phyloP scores from a whole-genome alignment of 2,113 vertebrate species.

The Tiliqua scincoides region DNA sequence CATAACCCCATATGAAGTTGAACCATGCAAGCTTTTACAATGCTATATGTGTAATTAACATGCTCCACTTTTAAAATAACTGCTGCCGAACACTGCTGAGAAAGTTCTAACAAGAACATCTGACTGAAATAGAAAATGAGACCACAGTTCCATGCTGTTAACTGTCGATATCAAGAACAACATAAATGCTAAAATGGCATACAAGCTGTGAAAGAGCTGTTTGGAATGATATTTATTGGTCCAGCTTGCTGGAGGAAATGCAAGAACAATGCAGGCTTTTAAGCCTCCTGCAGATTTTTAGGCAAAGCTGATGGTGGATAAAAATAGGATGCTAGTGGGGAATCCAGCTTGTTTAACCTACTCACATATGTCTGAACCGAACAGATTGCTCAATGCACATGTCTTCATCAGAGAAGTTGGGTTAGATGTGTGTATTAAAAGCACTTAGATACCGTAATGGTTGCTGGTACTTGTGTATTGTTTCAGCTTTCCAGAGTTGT shows the following conservation, averaged over 20 bases:
- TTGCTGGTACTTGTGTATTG: neutral
- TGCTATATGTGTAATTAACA: constrained; percentile 15
- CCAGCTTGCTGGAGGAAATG: neutral
- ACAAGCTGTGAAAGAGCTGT: constrained; percentile 6
- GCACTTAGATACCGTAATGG: neutral
- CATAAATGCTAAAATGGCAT: constrained; percentile 16
- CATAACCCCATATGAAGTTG: neutral
- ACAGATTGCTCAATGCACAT: neutral
- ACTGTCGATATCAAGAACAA: constrained; percentile 1
- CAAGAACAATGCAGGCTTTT: neutral
- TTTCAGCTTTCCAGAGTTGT: neutral
- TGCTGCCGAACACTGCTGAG: constrained; percentile 19
- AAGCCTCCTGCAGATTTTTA: neutral
- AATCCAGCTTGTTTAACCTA: neutral
- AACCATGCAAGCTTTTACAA: neutral
- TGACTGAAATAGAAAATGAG: constrained; percentile 27
- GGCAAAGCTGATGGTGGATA: neutral
- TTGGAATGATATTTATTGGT: constrained; percentile 37
- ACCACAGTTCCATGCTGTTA: constrained; percentile 12
- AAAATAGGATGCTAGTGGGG: neutral
- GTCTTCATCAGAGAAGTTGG: neutral
- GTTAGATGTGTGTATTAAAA: neutral
- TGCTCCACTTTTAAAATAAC: constrained; percentile 15
- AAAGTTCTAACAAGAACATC: constrained; percentile 33
- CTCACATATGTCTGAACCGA: neutral